These are phyloP conservation scores for Ptycholaimellus sp. DNA, from an alignment of 2,888 invertebrate genomes.

Conservation along the genomic window DNA sequence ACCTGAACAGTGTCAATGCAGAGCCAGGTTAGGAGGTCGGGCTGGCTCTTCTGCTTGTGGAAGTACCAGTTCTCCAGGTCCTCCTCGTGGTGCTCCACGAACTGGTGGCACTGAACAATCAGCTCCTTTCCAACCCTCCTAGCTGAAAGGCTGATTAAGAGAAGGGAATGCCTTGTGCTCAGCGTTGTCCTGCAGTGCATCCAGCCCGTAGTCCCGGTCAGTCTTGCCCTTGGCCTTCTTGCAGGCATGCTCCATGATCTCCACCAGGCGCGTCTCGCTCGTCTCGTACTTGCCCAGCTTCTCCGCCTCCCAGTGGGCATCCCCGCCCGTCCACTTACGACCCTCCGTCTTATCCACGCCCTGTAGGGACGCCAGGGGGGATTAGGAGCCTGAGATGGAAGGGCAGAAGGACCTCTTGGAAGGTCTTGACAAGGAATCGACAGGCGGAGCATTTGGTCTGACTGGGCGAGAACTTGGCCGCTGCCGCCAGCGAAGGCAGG, in stretches of 20 bases:
- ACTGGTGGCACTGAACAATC: slow-evolving; percentile 49
- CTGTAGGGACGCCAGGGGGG: slow-evolving; percentile 26
- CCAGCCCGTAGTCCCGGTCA: slow-evolving; percentile 10
- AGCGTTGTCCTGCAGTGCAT: slow-evolving; percentile 17
- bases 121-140: no score
- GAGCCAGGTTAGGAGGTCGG: slow-evolving; percentile 46
- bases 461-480: slow-evolving; percentile 8
- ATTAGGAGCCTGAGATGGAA: background rate
- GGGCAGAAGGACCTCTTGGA: slow-evolving; percentile 11
- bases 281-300: slow-evolving; percentile 50
- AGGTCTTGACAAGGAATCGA: slow-evolving; percentile 15
- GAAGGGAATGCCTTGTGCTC: background rate
- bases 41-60: slow-evolving; percentile 37
- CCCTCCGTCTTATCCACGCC: slow-evolving; percentile 56
- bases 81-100: slow-evolving; percentile 57
- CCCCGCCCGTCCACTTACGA: slow-evolving; percentile 72
- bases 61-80: slow-evolving; percentile 70
- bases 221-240: slow-evolving; percentile 39
- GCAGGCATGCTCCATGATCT: slow-evolving; percentile 68
- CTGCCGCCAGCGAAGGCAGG: background rate
- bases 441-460: slow-evolving; percentile 8
- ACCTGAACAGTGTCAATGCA: no score
- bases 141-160: no score
- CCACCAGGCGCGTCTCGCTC: slow-evolving; percentile 66
- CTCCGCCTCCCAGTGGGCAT: slow-evolving; percentile 74